Base-by-base conservation (phyloP, 2,113 vertebrate genomes). In the Phocoena sinus region DNA sequence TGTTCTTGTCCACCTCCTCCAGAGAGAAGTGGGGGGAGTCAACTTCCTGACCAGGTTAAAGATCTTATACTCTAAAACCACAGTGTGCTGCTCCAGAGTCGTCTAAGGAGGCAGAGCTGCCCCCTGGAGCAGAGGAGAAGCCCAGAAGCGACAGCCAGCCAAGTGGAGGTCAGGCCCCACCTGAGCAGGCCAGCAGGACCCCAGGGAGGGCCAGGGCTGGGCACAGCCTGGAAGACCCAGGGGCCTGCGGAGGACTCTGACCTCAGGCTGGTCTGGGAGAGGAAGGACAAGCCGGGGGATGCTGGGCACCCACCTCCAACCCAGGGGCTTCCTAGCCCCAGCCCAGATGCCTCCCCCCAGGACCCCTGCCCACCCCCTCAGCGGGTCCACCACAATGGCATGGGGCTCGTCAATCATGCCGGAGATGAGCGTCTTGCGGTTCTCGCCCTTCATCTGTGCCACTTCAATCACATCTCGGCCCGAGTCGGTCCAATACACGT, bases 401-500 rank as follows among this genome's bases (percentile, higher is more conserved):
- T 99, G 99, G 0, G 99, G 99, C 98, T 99, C 99, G 0, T 99
- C 99, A 0, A 99, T 99, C 99, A 99, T 99, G 97, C 99, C 99
- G 0, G 99, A 99, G 97, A 99, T 99, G 79, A 99, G 99, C 0
- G 99, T 99, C 98, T 99, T 99, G 98, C 99, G 99, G 76, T 99
- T 99, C 98, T 99, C 99, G 33, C 99, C 99, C 2, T 99, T 99
- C 98, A 99, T 99, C 96, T 99, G 99, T 0, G 99, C 99, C 98
- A 99, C 99, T 97, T 99, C 99, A 0, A 99, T 99, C 12, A 99
- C 99, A 0, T 99, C 99, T 1, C 99, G 99, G 73, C 99, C 99
- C 0, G 99, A 99, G 98, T 99, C 99, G 0, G 99, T 99, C 99
- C 99, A 99, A 98, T 99, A 99, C 89, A 99, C 99, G 95, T 99